Evolutionary conservation across 2,797 vertebrate species (phyloP).

Genomic region (Capromys pilorides): DNA sequence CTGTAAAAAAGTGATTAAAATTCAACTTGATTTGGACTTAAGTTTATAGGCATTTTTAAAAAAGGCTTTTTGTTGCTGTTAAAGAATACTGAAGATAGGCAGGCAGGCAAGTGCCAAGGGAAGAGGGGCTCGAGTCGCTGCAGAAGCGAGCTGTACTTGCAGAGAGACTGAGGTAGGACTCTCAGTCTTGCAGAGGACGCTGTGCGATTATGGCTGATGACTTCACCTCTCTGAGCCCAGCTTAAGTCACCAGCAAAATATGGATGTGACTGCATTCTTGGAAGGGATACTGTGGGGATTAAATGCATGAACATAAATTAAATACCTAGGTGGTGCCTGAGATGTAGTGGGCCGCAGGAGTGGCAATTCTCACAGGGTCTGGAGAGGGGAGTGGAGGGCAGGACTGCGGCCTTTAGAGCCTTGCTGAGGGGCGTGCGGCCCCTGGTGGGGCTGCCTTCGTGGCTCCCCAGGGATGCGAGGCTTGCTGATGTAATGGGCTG

Average conservation of each 20-base stretch:
- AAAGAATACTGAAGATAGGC: background rate
- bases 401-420: slow-evolving; percentile 9
- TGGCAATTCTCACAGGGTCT: background rate
- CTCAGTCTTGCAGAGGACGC: background rate
- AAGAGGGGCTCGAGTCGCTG: background rate
- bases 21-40: background rate
- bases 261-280: slow-evolving; percentile 60
- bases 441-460: background rate
- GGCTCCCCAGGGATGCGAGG: slow-evolving; percentile 56
- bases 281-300: slow-evolving; percentile 15
- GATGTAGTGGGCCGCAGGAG: background rate
- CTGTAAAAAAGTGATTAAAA: background rate
- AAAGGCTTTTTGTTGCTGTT: background rate
- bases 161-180: slow-evolving; percentile 21
- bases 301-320: slow-evolving; percentile 17
- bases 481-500: slow-evolving; percentile 79
- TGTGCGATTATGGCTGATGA: slow-evolving; percentile 48
- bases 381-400: background rate
- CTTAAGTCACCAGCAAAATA: slow-evolving; percentile 61
- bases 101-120: background rate
- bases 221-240: slow-evolving; percentile 37
- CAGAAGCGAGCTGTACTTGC: background rate
- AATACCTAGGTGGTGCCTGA: slow-evolving; percentile 63
- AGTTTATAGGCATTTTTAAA: background rate
- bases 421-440: slow-evolving; percentile 18